Percentiles rank a stretch among this genome's conserved stretches.
phyloP scores from a whole-genome alignment of 2,113 vertebrate genomes.

The Tricholaema leucomelas region DNA sequence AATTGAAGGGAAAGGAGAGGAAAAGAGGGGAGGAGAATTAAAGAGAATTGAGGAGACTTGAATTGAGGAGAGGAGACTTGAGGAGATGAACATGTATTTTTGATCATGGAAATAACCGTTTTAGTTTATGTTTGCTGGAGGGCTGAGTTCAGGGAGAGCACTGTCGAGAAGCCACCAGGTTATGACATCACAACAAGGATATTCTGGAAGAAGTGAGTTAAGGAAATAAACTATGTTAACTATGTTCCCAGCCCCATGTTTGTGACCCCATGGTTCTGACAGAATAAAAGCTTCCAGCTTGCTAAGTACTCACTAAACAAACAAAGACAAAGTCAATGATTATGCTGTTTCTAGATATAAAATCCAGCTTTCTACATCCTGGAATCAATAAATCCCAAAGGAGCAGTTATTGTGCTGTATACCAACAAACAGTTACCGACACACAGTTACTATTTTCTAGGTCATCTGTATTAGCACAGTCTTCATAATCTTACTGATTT shows the following conservation, averaged over 20 bases:
- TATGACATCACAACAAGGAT: background rate
- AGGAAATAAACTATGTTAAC: background rate
- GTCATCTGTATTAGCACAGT: background rate
- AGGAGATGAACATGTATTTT: background rate
- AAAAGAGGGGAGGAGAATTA: too few relatives aligned
- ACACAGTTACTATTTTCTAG: background rate
- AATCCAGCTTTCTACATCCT: background rate
- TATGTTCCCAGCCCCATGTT: background rate
- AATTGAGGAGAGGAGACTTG: too few relatives aligned
- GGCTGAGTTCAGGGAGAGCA: background rate
- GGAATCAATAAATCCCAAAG: background rate
- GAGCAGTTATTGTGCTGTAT: background rate
- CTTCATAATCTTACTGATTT: background rate
- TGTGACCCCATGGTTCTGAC: background rate
- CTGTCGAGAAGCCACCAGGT: background rate
- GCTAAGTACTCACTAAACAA: background rate
- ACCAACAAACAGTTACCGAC: background rate
- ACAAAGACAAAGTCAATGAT: background rate
- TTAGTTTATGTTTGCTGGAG: background rate
- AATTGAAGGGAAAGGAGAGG: too few relatives aligned
- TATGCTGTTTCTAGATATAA: background rate
- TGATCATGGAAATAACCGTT: background rate
- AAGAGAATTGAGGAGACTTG: too few relatives aligned
- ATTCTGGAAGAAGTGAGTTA: background rate
- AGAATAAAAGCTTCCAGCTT: background rate